Conservation (phyloP, 2,888 invertebrate genomes). For the Calliscelio sp. region DNA sequence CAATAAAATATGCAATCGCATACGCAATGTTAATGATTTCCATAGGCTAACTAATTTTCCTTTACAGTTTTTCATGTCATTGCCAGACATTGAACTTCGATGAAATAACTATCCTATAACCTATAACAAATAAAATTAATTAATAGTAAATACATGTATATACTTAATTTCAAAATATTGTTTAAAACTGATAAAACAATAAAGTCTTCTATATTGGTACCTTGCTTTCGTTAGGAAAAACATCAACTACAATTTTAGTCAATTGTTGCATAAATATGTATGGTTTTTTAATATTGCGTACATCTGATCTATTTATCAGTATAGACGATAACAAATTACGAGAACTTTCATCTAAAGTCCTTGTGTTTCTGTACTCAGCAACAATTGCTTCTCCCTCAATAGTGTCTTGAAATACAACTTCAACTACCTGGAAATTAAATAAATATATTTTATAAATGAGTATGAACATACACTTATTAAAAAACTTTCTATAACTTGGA, state of each 20-base stretch:
- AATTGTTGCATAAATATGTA: background rate
- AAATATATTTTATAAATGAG: no score
- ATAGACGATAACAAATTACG: constrained; percentile 63
- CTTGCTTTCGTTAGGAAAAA: constrained; percentile 4
- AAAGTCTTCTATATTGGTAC: background rate
- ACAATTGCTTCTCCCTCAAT: constrained; percentile 68
- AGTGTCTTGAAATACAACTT: constrained; percentile 56
- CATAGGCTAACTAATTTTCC: constrained; percentile 32
- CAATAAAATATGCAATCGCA: background rate
- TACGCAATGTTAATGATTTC: constrained; percentile 17
- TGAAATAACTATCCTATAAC: constrained; percentile 26
- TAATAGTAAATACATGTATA: background rate
- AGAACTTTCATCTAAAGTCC: constrained; percentile 63
- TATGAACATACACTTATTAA: no score
- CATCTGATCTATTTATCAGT: constrained; percentile 53
- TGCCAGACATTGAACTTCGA: constrained; percentile 24
- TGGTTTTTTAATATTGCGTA: constrained; percentile 41
- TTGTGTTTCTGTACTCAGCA: constrained; percentile 63
- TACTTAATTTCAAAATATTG: background rate
- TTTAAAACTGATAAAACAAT: background rate
- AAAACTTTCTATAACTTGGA: no score
- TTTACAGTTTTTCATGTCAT: constrained; percentile 18
- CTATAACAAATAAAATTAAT: background rate
- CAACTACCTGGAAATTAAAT: constrained; percentile 68
- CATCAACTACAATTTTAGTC: background rate